Evolutionary conservation across 2,888 invertebrate genomes (phyloP), one percentile per base, ranked within the genome.

Genomic region (Epistrophella euchroma): DNA sequence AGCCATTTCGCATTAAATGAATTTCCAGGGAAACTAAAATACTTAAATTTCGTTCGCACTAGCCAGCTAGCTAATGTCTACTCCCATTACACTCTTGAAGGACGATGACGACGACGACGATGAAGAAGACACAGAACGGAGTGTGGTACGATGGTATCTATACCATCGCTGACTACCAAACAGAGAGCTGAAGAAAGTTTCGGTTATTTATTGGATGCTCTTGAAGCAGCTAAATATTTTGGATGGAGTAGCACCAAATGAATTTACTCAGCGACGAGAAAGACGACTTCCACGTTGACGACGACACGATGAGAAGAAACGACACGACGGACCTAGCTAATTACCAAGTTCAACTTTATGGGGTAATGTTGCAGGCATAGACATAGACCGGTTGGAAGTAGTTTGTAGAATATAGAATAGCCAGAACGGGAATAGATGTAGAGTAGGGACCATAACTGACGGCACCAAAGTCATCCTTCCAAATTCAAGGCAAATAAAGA

Each of bases 281-380:
- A 56, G 66, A 66, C 56, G 19, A 66, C 60, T 45, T 35, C 43
- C 62, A 45, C 28, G 19, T 32, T 40, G 19, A 5, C 73, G 22
- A 40, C 15, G 13, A 58, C 58, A 81, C 56, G 17, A 52, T 4
- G 47, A 47, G 19, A 19, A 47, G 62, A 70, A 64, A 74, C 64
- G 66, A 72, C 68, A 72, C 68, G 25, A 82, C 64, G 73, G 74
- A 74, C 82, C 78, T 52, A 75, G 78, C 86, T 86, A 86, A 86
- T 86, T 86, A 86, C 82, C 82, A 82, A 82, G 82, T 82, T 86
- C 82, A 86, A 82, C 86, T 86, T 77, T 78, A 77, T 66, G 74
- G 74, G 73, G 62, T 82, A 77, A 82, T 86, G 77, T 82, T 81
- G 72, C 86, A 86, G 85, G 68, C 85, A 70, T 70, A 75, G 85